Evolutionary conservation across 2,797 vertebrate species (phyloP), one percentile per base, ranked within the genome.

Genomic region (Macropodus opercularis): DNA sequence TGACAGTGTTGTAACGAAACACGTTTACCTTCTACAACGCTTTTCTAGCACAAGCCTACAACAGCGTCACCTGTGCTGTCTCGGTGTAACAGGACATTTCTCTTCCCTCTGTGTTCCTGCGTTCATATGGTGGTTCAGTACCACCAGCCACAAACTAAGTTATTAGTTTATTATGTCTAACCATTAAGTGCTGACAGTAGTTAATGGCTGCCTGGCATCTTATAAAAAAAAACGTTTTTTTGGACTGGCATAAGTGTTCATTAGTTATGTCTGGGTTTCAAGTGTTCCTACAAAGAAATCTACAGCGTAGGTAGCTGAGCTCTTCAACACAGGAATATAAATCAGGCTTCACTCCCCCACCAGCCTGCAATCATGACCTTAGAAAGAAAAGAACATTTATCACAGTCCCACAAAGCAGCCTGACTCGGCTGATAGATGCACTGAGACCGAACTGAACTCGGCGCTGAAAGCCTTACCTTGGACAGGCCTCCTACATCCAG

Each of bases 401-500:
- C 54, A 54, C 27, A 61, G 43, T 3, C 7, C 38, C 55, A 42
- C 12, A 57, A 51, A 55, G 41, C 17, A 18, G 34, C 18, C 22
- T 2, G 9, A 34, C 34, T 26, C 6, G 12, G n/a, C 17, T 11
- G 17, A 53, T 21, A 23, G 41, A 55, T 5, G 39, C 5, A 26
- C 18, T 42, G 50, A 14, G 41, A 19, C 8, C 35, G 14, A 12
- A 10, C 3, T 18, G 19, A 35, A 43, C 60, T 39, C 44, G 5
- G 13, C 13, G 12, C 24, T 48, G 1, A 39, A 44, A 40, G 34
- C 14, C 93, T 94, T 87, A 95, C 96, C 95, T 97, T 95, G 0
- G 93, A 94, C 58, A 98, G 91, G 49, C 94, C 95, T 74, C 96
- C 95, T 39, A 96, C 94, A 39, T 98, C 94, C 88, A 97, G 91